Evolutionary conservation across 2,888 invertebrate genomes (phyloP), one percentile per base, ranked within the genome.

Genomic region (Tipula lateralis): DNA sequence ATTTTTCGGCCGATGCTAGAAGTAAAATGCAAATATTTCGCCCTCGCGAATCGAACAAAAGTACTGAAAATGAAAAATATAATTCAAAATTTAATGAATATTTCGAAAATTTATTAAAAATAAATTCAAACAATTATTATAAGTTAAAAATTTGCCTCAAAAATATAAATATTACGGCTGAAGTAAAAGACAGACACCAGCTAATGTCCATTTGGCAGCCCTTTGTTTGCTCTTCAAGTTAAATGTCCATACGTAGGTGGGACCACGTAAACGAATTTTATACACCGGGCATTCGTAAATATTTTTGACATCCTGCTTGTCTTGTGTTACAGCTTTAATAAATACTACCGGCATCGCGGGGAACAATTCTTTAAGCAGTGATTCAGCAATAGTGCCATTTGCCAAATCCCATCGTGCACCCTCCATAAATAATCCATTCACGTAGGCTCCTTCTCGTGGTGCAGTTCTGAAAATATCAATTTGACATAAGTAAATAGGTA

Each of bases 241-340:
- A 90, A 98, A 98, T 2, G 97, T 97, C 97, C 97, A 97, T 44
- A 97, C 96, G 88, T 94, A 98, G 1, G 97, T 98, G 0, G 96
- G 96, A 0, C 97, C 98, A 85, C 97, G 92, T 90, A 93, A 92
- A 87, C 94, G 92, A 89, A 97, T 98, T 91, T 97, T 97, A 90
- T 98, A 98, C 5, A 98, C 95, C 7, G 98, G 97, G 89, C 97
- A 98, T 88, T 96, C 96, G 90, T 97, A 98, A 86, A 96, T 93
- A 89, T 95, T 97, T 86, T 96, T 93, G 16, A 93, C 91, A 87
- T 98, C 98, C 89, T 96, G 96, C 88, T 98, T 96, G 90, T 98
- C 98, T 88, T 95, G 94, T 0, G 95, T 95, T 84, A 96, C 94
- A 0, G 96, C 96, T 89, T 95, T 96, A 87, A 98, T 93, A 89